A percentile compares a stretch with the other conserved stretches of the same genome.
Evolutionary conservation across 1,140 invertebrate genomes (phyloP).

Genomic region (Drosophila varians): DNA sequence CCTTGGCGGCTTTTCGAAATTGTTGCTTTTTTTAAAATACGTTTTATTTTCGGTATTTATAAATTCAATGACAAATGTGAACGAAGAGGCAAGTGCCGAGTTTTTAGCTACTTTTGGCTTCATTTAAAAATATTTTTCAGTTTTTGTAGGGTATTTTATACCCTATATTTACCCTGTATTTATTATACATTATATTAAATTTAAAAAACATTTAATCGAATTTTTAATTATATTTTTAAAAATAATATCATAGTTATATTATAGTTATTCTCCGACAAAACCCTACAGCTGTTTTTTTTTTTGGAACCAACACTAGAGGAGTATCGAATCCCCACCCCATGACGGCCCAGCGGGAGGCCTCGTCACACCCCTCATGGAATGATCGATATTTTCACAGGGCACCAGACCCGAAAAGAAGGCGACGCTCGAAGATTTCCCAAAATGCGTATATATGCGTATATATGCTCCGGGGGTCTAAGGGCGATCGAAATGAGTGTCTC

Average conservation of each 20-base stretch:
- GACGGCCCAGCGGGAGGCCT: slow-evolving; percentile 3
- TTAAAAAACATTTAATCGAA: not conserved
- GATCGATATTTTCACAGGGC: slow-evolving; percentile 80
- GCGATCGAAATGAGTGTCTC: slow-evolving; percentile 18
- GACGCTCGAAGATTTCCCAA: slow-evolving; percentile 21
- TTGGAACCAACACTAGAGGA: not conserved
- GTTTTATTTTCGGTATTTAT: slow-evolving; percentile 42
- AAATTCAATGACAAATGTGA: slow-evolving; percentile 51
- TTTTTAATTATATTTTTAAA: not conserved
- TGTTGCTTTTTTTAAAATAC: slow-evolving; percentile 37
- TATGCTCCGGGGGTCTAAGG: slow-evolving; percentile 25
- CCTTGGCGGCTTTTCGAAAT: slow-evolving; percentile 35
- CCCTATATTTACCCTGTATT: no score
- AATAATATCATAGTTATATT: not conserved
- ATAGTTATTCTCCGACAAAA: not conserved
- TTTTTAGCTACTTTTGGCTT: not conserved
- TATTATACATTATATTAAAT: no score
- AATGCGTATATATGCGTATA: no score
- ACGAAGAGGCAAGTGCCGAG: slow-evolving; percentile 15
- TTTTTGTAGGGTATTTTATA: no score
- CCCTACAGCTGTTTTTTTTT: not conserved
- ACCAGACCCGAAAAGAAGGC: slow-evolving; percentile 40
- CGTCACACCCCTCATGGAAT: slow-evolving; percentile 70
- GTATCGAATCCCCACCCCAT: not conserved
- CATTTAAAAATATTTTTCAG: not conserved